Conservation (phyloP, 2,113 vertebrate genomes). For the Chaetodon trifascialis region DNA sequence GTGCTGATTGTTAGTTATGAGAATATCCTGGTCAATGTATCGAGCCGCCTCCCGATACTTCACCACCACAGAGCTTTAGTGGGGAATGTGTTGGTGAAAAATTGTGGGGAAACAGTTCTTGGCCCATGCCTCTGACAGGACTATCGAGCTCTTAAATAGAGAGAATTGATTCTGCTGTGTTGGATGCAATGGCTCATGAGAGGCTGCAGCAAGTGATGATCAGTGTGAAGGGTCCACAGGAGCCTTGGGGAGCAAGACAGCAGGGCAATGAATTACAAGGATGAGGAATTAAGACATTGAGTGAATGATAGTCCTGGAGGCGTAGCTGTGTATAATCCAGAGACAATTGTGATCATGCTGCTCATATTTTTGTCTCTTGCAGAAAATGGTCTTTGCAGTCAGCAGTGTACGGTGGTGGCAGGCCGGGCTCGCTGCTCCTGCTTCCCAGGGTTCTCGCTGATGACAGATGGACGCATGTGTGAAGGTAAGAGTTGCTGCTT, state of each 20-base stretch:
- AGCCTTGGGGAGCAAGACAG: not conserved
- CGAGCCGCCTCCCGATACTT: not conserved
- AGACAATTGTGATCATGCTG: constrained; percentile 18
- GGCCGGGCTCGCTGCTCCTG: constrained; percentile 87
- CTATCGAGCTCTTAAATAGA: constrained; percentile 45
- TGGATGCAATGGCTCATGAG: constrained; percentile 10
- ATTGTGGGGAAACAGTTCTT: constrained; percentile 37
- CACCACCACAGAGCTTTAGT: not conserved
- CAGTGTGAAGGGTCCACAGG: constrained; percentile 5
- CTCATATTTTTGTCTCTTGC: constrained; percentile 32
- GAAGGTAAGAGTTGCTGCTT: constrained; percentile 85
- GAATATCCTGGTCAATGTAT: constrained; percentile 30
- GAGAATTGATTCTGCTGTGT: constrained; percentile 44
- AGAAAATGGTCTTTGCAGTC: constrained; percentile 90
- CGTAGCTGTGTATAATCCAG: not conserved
- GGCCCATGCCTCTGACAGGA: constrained; percentile 16
- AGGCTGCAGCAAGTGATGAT: constrained; percentile 26
- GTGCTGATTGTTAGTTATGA: constrained; percentile 31
- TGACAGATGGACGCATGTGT: constrained; percentile 87
- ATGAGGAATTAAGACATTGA: constrained; percentile 24
- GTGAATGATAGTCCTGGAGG: constrained; percentile 18
- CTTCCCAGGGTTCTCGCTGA: constrained; percentile 88
- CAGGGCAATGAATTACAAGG: not conserved
- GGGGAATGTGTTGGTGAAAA: constrained; percentile 8
- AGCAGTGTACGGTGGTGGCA: constrained; percentile 81